These are phyloP conservation scores for Bombus huntii DNA, from an alignment of 1,140 invertebrate genomes.

Conservation along the genomic window DNA sequence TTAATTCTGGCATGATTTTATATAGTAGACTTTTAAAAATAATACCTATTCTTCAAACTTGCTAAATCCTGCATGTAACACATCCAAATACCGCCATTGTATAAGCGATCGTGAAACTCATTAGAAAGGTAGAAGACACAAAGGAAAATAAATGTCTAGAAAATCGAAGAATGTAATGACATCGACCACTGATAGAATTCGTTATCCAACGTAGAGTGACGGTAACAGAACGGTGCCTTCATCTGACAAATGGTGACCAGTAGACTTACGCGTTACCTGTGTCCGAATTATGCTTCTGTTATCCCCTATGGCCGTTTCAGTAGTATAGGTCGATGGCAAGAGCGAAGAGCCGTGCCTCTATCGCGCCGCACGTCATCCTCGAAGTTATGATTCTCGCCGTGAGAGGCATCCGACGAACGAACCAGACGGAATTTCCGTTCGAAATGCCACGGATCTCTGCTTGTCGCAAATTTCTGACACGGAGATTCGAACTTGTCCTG, in stretches of 20 bases:
- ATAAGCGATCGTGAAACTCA: not conserved
- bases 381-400: constrained; percentile 46
- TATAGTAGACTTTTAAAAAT: too few species aligned
- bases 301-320: constrained; percentile 33
- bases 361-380: constrained; percentile 41
- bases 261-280: constrained; percentile 63
- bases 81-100: not conserved
- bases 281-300: constrained; percentile 64
- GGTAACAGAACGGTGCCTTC: constrained; percentile 47
- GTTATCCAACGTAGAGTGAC: constrained; percentile 38
- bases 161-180: not conserved
- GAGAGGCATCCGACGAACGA: constrained; percentile 13
- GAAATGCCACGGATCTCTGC: not conserved
- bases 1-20: too few species aligned
- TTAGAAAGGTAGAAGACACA: too few species aligned
- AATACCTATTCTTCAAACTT: too few species aligned
- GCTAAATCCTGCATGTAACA: not conserved
- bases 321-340: constrained; percentile 1
- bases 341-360: constrained; percentile 21
- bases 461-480: constrained; percentile 45
- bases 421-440: constrained; percentile 35
- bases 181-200: not conserved
- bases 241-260: constrained; percentile 63
- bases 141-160: not conserved
- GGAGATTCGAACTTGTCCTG: constrained; percentile 2